These are phyloP conservation scores for Samia ricini DNA, from an alignment of 1,140 invertebrate species.

Conservation along the genomic window DNA sequence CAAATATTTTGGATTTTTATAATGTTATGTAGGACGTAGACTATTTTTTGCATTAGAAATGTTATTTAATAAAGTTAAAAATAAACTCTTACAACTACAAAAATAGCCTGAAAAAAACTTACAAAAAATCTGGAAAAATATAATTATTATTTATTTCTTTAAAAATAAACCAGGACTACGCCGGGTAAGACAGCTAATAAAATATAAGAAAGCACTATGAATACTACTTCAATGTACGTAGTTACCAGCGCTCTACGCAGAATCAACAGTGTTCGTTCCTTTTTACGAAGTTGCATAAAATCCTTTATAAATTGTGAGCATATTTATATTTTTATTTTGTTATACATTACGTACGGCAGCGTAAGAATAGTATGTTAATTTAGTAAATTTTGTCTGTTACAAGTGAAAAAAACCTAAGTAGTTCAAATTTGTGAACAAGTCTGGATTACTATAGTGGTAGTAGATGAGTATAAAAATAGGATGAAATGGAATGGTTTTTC, in stretches of 20 bases:
- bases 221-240: neutral
- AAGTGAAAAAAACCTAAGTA: neutral
- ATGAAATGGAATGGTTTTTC: neutral
- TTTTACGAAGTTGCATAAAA: conserved; percentile 37
- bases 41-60: no score
- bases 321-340: neutral
- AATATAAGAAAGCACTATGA: conserved; percentile 1
- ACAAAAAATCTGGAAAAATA: no score
- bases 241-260: conserved; percentile 28
- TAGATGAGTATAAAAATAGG: neutral
- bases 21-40: no score
- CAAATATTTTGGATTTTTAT: no score
- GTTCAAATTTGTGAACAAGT: neutral
- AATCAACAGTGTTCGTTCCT: conserved; percentile 58
- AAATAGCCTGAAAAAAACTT: no score
- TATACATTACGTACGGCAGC: neutral
- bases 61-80: no score
- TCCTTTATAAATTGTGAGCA: neutral
- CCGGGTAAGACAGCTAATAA: no score
- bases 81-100: no score
- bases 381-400: no score
- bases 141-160: no score
- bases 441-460: neutral
- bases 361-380: neutral
- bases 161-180: no score